Conservation (phyloP, 2,113 vertebrate species). For the Xiphorhynchus elegans region DNA sequence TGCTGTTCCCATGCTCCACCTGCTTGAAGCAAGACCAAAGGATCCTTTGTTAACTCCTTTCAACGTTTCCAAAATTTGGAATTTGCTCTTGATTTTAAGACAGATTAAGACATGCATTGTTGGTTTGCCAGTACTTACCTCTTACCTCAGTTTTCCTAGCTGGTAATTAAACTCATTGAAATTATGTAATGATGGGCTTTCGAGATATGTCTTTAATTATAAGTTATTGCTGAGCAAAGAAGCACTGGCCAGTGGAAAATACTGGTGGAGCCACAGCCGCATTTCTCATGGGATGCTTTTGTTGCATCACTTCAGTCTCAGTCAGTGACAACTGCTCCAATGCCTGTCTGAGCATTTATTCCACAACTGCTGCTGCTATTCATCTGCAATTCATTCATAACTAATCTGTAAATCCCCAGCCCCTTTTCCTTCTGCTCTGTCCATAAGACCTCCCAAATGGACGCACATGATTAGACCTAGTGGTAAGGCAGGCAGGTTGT, state of each 20-base stretch:
- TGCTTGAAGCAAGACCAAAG: not conserved
- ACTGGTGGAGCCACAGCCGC: not conserved
- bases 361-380: not conserved
- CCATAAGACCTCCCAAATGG: not conserved
- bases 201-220: not conserved
- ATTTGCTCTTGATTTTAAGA: not conserved
- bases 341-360: not conserved
- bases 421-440: not conserved
- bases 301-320: not conserved
- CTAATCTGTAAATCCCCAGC: not conserved
- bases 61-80: not conserved
- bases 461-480: not conserved
- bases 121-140: not conserved
- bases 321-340: not conserved
- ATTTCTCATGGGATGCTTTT: not conserved
- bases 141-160: not conserved
- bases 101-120: not conserved
- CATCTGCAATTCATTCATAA: not conserved
- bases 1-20: not conserved
- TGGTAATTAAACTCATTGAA: not conserved
- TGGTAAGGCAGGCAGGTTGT: not conserved
- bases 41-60: not conserved
- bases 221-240: constrained; percentile 2
- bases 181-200: not conserved
- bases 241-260: not conserved